These are phyloP conservation scores for Scaptomyza polygonia DNA, from an alignment of 2,888 invertebrate species.

Conservation along the genomic window DNA sequence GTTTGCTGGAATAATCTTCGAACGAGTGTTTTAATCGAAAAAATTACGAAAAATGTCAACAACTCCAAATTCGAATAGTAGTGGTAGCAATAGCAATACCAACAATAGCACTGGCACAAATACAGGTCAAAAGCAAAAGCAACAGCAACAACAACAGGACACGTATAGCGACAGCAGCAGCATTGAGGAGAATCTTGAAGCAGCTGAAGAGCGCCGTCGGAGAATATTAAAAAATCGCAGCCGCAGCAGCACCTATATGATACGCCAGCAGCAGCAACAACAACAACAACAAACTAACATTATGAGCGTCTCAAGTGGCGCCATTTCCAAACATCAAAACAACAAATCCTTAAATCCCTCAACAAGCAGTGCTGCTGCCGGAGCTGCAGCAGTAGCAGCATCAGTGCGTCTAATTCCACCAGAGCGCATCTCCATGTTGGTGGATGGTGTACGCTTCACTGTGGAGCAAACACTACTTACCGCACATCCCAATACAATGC, in stretches of 20 bases:
- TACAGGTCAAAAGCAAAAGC: slow-evolving; percentile 62
- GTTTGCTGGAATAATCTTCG: slow-evolving; percentile 51
- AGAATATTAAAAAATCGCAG: slow-evolving; percentile 89
- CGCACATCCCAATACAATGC: slow-evolving; percentile 98
- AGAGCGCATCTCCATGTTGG: slow-evolving; percentile 95
- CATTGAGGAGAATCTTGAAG: slow-evolving; percentile 91
- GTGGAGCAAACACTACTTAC: slow-evolving; percentile 96
- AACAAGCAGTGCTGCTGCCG: slow-evolving; percentile 50
- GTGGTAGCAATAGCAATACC: slow-evolving; percentile 77
- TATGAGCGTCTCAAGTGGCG: slow-evolving; percentile 67
- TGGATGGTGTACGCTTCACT: slow-evolving; percentile 97
- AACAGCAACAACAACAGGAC: slow-evolving; percentile 80
- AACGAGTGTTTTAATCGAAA: slow-evolving; percentile 38
- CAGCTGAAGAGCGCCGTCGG: slow-evolving; percentile 89
- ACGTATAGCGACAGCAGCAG: slow-evolving; percentile 90
- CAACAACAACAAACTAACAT: slow-evolving; percentile 43
- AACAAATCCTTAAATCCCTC: slow-evolving; percentile 61
- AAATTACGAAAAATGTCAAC: slow-evolving; percentile 78
- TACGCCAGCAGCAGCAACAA: slow-evolving; percentile 63
- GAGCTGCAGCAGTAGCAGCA: slow-evolving; percentile 13
- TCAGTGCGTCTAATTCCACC: slow-evolving; percentile 66
- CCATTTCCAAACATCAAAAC: slow-evolving; percentile 75
- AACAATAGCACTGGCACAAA: slow-evolving; percentile 38
- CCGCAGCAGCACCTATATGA: slow-evolving; percentile 78
- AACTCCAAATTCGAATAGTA: slow-evolving; percentile 81